These are phyloP conservation scores for Craterocephalus amniculus DNA, from an alignment of 2,797 vertebrate genomes.

Conservation along the genomic window DNA sequence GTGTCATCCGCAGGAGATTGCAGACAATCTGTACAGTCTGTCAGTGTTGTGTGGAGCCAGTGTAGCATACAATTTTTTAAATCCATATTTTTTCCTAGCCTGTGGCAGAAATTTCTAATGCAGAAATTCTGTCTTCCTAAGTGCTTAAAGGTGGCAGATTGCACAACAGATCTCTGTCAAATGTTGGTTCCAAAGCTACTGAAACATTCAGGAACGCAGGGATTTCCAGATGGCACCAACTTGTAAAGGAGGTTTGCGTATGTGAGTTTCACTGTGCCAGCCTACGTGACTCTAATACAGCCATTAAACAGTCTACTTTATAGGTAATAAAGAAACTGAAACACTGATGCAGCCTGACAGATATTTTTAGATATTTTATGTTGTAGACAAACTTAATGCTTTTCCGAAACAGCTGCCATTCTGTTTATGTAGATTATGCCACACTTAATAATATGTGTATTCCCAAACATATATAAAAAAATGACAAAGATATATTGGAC, in stretches of 20 bases:
- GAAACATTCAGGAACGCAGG: neutral
- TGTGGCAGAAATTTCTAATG: neutral
- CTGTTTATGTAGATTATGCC: neutral
- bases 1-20: slow-evolving; percentile 31
- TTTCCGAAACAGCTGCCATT: neutral
- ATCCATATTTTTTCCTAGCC: slow-evolving; percentile 3
- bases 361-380: neutral
- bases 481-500: neutral
- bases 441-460: neutral
- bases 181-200: neutral
- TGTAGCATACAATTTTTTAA: neutral
- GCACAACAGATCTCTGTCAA: neutral
- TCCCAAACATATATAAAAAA: neutral
- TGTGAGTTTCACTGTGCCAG: neutral
- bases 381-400: neutral
- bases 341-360: neutral
- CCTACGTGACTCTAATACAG: neutral
- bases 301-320: neutral
- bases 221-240: neutral
- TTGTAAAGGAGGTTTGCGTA: neutral
- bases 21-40: slow-evolving; percentile 7
- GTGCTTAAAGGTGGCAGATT: neutral
- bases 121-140: neutral
- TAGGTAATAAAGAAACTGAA: neutral
- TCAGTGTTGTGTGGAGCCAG: slow-evolving; percentile 1